Base-by-base conservation (phyloP, 2,113 vertebrate genomes). In the Procavia capensis region DNA sequence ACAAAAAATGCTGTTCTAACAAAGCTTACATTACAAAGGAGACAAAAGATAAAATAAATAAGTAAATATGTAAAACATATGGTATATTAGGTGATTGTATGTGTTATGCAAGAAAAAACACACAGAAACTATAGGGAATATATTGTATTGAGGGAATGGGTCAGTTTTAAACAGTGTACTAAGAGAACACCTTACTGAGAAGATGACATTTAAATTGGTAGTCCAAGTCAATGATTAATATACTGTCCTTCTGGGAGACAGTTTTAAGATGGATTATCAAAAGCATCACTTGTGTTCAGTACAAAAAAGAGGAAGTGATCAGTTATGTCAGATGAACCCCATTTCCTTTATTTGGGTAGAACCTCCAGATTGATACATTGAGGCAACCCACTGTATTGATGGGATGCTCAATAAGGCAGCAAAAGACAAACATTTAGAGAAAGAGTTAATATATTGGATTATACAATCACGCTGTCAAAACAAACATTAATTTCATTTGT, bases 281-380 rank as follows among this genome's bases (percentile, higher is more conserved):
- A 80, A 95, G 36, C 34, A 89, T 83, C 47, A 86, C 47, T 34
- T 82, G 27, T 85, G 41, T 82, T 39, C 85, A 88, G 57, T 93
- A 89, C 84, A 50, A 75, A 94, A 74, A 94, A 93, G 74, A 94
- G 83, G 93, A 91, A 96, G 63, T 82, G 80, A 90, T 80, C 80
- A 76, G 27, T 76, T 68, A 74, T 24, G 63, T 64, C 93, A 93
- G 45, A 92, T 91, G 80, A 94, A 89, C 78, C 29, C 27, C 19
- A 39, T 43, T 93, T 93, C 86, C 34, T 93, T 91, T 45, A 88
- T 36, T 14, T 31, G 27, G 66, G 39, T 57, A 72, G 75, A 93
- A 83, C 43, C 87, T 93, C 43, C 76, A 88, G 80, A 93, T 3
- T 36, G 89, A 82, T 57, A 78, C 81, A 86, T 50, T 31, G 64